phyloP scores from a whole-genome alignment of 2,113 vertebrate genomes.

The Mormoops blainvillei region DNA sequence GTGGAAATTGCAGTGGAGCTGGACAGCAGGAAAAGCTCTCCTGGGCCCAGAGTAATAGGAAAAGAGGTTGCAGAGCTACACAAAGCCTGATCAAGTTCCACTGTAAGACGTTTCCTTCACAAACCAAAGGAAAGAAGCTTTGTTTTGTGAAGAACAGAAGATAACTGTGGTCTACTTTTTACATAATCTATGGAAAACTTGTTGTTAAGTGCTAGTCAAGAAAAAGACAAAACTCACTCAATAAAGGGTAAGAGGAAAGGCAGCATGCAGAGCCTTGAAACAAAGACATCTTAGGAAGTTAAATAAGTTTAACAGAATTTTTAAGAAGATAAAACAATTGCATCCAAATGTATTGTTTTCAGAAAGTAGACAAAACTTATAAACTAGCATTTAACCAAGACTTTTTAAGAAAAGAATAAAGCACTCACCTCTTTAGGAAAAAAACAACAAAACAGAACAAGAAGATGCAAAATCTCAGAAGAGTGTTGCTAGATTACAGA shows the following conservation, averaged over 20 bases:
- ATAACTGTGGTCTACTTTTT: neutral
- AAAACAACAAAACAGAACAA: neutral
- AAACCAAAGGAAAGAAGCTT: neutral
- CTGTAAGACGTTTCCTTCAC: neutral
- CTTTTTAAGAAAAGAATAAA: neutral
- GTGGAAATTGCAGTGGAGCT: neutral
- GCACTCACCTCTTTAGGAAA: neutral
- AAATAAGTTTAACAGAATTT: neutral
- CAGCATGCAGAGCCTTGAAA: neutral
- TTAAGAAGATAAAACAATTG: neutral
- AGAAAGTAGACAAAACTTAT: neutral
- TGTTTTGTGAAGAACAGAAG: neutral
- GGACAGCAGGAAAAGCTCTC: neutral
- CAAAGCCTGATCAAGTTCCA: neutral
- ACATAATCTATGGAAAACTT: neutral
- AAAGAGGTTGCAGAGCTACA: neutral
- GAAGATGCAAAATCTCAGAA: neutral
- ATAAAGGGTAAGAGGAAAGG: neutral
- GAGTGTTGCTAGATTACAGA: neutral
- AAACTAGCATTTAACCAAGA: neutral
- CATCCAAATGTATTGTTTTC: neutral
- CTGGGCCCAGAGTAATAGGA: neutral
- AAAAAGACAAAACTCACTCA: neutral
- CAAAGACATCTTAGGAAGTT: neutral
- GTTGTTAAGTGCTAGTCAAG: neutral